These are phyloP conservation scores for Deladenus siricidicola DNA, from an alignment of 2,888 invertebrate species.

Conservation along the genomic window DNA sequence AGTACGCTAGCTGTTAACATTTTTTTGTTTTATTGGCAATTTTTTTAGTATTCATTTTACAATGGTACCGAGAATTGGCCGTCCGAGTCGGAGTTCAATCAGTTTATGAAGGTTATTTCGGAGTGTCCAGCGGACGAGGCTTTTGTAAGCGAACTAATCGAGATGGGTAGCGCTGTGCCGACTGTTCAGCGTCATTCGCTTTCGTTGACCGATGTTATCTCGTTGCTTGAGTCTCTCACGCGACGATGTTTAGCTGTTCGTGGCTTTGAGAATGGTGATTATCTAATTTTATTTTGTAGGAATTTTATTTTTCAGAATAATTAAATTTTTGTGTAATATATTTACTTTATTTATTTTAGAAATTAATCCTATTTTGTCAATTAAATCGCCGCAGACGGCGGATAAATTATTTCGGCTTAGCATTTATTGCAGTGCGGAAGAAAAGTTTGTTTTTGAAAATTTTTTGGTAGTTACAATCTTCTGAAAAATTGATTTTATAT, in stretches of 20 bases:
- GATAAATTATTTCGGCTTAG: too few relatives aligned
- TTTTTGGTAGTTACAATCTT: too few relatives aligned
- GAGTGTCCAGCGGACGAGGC: conserved; percentile 17
- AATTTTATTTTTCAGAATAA: too few relatives aligned
- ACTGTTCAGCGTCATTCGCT: background rate
- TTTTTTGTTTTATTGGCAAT: background rate
- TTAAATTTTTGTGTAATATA: too few relatives aligned
- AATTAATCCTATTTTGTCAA: too few relatives aligned
- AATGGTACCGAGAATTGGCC: conserved; percentile 13
- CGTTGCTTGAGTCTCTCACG: conserved; percentile 9
- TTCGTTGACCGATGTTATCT: background rate
- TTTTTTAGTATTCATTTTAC: conserved; percentile 6
- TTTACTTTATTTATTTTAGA: too few relatives aligned
- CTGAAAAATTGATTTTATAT: too few relatives aligned
- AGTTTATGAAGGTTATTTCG: conserved; percentile 5
- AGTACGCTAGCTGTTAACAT: background rate
- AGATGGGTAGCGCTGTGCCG: too few relatives aligned
- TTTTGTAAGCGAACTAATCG: conserved; percentile 1
- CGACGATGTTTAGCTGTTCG: conserved; percentile 8
- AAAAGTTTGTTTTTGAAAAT: too few relatives aligned
- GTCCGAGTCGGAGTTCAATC: conserved; percentile 13
- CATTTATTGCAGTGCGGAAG: too few relatives aligned
- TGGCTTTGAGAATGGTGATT: background rate
- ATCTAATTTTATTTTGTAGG: too few relatives aligned
- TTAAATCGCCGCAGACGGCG: too few relatives aligned